Base-by-base conservation (phyloP, 2,797 vertebrate species). In the Petrocephalus schoutedeni region DNA sequence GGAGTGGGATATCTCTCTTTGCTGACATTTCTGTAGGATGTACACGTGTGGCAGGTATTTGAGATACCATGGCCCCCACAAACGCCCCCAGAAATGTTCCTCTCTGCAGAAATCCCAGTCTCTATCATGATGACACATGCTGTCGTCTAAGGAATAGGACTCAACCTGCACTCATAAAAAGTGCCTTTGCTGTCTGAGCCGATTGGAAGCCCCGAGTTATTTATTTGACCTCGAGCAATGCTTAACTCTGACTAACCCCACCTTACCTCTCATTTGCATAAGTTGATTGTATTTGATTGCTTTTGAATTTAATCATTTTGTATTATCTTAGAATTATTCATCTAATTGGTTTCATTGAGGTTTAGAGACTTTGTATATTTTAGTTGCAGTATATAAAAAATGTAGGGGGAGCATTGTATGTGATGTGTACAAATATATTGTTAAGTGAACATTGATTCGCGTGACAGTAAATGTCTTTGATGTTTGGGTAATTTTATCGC, bases 281-380 rank as follows among this genome's bases (percentile, higher is more conserved):
- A 45, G 71, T 77, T 45, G 36, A 77, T 77, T 77, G 71, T 77
- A 41, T 49, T 77, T 77, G 71, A 77, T 45, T 77, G 71, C 36
- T 45, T 77, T 77, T n/a, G 45, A 77, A n/a, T 77, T 45, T 77
- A 71, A 77, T 77, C 71, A 77, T 77, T 77, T 77, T 77, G 71
- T 45, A 77, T 45, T 77, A 45, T 77, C 16, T 77, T 77, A 77
- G 36, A 77, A 77, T 45, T 77, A 77, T 77, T 77, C 41, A 77
- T 77, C 71, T 45, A 77, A 77, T 77, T 77, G 36, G 36, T 16
- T 77, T 77, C 71, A 41, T 77, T 77, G 71, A 77, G 71, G 71
- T 41, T 19, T 45, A n/a, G 71, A 77, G 19, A 77, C 71, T 45
- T 77, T 77, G 19, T 77, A n/a, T 9, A 19, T 12, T 71, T 16